Evolutionary conservation across 2,888 invertebrate genomes (phyloP).

Genomic region (Spialia ferax): DNA sequence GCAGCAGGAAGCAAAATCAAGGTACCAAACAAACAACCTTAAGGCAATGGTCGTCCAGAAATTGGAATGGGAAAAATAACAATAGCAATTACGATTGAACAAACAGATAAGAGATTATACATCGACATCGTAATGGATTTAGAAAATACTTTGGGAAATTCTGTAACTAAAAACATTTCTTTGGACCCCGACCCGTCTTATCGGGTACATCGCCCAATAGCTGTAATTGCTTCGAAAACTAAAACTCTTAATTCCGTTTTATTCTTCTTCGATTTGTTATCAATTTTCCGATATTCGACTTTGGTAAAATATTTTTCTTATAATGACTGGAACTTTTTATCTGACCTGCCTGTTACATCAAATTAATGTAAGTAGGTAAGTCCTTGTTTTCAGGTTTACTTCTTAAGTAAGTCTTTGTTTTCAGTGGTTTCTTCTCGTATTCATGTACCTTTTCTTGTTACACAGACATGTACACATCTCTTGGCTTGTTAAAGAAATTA

Average conservation of each 20-base stretch:
- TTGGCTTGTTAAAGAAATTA: background rate
- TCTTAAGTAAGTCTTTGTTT: background rate
- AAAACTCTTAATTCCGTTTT: background rate
- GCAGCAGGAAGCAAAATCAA: slow-evolving; percentile 10
- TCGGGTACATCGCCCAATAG: slow-evolving; percentile 16
- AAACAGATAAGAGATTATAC: slow-evolving; percentile 43
- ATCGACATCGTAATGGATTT: slow-evolving; percentile 32
- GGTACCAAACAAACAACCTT: slow-evolving; percentile 25
- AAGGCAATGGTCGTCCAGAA: slow-evolving; percentile 14
- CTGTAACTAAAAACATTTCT: slow-evolving; percentile 12
- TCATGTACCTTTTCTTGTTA: no score
- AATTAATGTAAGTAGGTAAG: background rate
- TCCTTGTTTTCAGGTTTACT: slow-evolving; percentile 1
- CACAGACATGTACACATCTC: background rate
- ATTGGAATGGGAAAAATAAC: slow-evolving; percentile 35
- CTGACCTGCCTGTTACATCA: background rate
- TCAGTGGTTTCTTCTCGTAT: background rate
- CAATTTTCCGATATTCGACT: background rate
- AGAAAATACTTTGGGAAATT: slow-evolving; percentile 23
- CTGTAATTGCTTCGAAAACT: slow-evolving; percentile 21
- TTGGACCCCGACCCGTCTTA: slow-evolving; percentile 7
- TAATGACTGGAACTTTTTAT: background rate
- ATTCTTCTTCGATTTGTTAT: background rate
- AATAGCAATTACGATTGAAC: slow-evolving; percentile 44
- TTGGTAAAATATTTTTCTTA: background rate